Evolutionary conservation across 2,888 invertebrate species (phyloP).

Genomic region (Habroteleia sp.): DNA sequence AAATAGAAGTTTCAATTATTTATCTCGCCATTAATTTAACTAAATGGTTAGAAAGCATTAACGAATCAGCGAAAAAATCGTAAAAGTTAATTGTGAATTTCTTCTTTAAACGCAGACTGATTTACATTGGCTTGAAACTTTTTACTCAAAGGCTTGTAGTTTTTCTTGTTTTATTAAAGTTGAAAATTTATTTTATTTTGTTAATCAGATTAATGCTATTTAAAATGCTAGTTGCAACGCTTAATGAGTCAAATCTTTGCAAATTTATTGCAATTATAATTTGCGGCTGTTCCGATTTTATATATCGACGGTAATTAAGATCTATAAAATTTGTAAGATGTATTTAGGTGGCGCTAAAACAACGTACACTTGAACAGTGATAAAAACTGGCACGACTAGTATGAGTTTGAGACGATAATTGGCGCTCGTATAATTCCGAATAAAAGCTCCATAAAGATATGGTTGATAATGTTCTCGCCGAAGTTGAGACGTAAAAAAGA

Average conservation of each 20-base stretch:
- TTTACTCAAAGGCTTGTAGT: constrained; percentile 14
- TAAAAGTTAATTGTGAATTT: too few species aligned
- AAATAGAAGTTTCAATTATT: constrained; percentile 15
- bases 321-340: constrained; percentile 27
- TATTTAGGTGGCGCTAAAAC: constrained; percentile 43
- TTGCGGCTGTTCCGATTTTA: constrained; percentile 12
- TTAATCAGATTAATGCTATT: too few species aligned
- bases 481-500: constrained; percentile 8
- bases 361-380: constrained; percentile 21
- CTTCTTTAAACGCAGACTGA: too few species aligned
- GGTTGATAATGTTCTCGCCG: constrained; percentile 51
- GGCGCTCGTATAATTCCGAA: constrained; percentile 38
- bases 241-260: constrained; percentile 38
- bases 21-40: background rate
- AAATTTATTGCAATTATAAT: constrained; percentile 33
- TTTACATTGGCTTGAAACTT: constrained; percentile 15
- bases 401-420: constrained; percentile 32
- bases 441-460: constrained; percentile 38
- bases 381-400: constrained; percentile 56
- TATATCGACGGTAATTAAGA: constrained; percentile 5
- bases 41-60: constrained; percentile 22
- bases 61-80: too few species aligned
- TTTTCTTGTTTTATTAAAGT: too few species aligned
- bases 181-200: too few species aligned
- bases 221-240: background rate